Evolutionary conservation across 2,888 invertebrate species (phyloP), one percentile per base, ranked within the genome.

Genomic region (Hesperia comma): DNA sequence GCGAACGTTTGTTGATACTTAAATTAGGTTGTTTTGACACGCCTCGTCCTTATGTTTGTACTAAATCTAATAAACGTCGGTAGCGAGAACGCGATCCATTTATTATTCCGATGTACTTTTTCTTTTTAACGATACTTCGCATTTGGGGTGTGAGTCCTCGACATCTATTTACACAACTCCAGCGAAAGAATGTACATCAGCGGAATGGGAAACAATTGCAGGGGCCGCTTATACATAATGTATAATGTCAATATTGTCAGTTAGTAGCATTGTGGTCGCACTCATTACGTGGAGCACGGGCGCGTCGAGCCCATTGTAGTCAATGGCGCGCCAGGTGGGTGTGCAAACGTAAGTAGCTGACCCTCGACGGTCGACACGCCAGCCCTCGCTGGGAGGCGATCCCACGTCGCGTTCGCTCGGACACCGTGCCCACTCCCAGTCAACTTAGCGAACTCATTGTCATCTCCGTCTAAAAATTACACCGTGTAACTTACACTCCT

Each of bases 1-100:
- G 90, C 89, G 91, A 91, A 78, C 90, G 90, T 91, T 92, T 92
- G 92, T 92, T 92, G 90, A 92, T 92, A 92, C 92, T 92, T 92
- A 92, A 92, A 92, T 92, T 92, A 90, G 91, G 87, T 88, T 91
- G 90, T 90, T 92, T 90, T 92, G 92, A 92, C 92, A 91, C 90
- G 91, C 88, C 90, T 90, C 85, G 90, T 88, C 90, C 90, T 89
- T 87, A 88, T 90, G 90, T 89, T 91, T 88, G 86, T 87, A 89
- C 86, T 91, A 90, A 91, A 92, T 92, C 89, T 91, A 91, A 92
- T 91, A 90, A 91, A 90, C 82, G 88, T 91, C 90, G 80, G 83
- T 82, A 82, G 84, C 80, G 77, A 80, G 85, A 82, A 81, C 81
- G 82, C 77, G 77, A 79, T 83, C 81, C 85, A 84, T 89, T 86